These are phyloP conservation scores for Monomorium pharaonis DNA, from an alignment of 1,140 invertebrate genomes.

Conservation along the genomic window DNA sequence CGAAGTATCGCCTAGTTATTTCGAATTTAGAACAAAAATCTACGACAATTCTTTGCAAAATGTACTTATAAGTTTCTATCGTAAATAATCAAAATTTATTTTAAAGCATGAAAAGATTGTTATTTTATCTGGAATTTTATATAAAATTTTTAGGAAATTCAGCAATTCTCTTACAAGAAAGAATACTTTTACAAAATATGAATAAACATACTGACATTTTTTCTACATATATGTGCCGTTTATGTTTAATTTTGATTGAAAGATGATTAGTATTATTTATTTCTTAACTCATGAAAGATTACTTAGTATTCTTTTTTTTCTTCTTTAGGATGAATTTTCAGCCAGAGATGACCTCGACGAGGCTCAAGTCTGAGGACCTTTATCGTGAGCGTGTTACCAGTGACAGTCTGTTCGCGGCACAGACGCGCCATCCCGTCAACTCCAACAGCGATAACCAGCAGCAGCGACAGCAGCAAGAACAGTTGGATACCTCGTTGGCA, in stretches of 20 bases:
- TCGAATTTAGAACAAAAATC: too few relatives aligned
- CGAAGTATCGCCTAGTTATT: too few relatives aligned
- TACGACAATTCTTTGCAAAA: too few relatives aligned
- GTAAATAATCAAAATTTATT: background rate
- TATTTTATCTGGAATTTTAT: too few relatives aligned
- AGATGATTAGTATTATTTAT: background rate
- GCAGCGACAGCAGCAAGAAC: constrained; percentile 9
- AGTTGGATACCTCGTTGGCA: background rate
- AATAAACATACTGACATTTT: too few relatives aligned
- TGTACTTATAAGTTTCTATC: too few relatives aligned
- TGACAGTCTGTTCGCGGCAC: constrained; percentile 74
- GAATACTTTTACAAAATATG: too few relatives aligned
- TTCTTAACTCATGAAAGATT: background rate
- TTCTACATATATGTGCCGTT: background rate
- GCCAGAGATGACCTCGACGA: constrained; percentile 74
- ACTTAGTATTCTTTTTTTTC: background rate
- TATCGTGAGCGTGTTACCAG: constrained; percentile 74
- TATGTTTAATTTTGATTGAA: background rate
- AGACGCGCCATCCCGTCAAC: constrained; percentile 5
- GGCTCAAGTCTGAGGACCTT: constrained; percentile 76
- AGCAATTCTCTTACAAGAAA: too few relatives aligned
- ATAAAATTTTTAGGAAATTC: too few relatives aligned
- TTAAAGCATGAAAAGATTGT: too few relatives aligned
- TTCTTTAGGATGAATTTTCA: constrained; percentile 71
- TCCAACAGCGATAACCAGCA: background rate